phyloP scores from a whole-genome alignment of 1,140 invertebrate species.

The Aphaenogaster ashmeadi region DNA sequence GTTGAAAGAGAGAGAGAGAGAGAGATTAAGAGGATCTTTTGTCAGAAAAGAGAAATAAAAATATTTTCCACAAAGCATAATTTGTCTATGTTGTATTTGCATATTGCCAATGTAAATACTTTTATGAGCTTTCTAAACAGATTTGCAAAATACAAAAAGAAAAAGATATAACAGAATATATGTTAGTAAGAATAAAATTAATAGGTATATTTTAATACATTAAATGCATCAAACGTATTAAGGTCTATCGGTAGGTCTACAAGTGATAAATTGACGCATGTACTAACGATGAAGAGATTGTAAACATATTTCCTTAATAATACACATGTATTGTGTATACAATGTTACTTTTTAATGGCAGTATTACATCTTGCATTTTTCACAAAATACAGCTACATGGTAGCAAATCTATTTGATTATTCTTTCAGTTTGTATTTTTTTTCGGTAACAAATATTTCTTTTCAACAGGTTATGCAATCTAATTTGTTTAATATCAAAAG shows the following conservation, averaged over 20 bases:
- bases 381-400: constrained; percentile 41
- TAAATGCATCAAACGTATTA: constrained; percentile 3
- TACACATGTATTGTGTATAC: background rate
- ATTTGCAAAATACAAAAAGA: constrained; percentile 9
- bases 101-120: background rate
- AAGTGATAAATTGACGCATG: background rate
- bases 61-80: constrained; percentile 82
- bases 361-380: constrained; percentile 38
- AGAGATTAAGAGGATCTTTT: constrained; percentile 56
- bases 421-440: constrained; percentile 11
- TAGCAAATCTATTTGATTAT: constrained; percentile 52
- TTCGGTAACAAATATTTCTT: constrained; percentile 14
- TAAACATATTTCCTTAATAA: constrained; percentile 9
- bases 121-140: background rate
- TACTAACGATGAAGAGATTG: background rate
- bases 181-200: background rate
- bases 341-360: constrained; percentile 39
- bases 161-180: background rate
- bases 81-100: constrained; percentile 61
- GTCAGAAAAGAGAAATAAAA: constrained; percentile 70
- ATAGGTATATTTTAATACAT: background rate
- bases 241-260: background rate
- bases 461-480: background rate
- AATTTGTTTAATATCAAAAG: constrained; percentile 37
- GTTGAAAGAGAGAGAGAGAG: background rate